Percentiles rank a stretch among this genome's conserved stretches.
These are phyloP conservation scores for Mus spicilegus DNA, from an alignment of 2,113 vertebrate genomes.

Conservation along the genomic window DNA sequence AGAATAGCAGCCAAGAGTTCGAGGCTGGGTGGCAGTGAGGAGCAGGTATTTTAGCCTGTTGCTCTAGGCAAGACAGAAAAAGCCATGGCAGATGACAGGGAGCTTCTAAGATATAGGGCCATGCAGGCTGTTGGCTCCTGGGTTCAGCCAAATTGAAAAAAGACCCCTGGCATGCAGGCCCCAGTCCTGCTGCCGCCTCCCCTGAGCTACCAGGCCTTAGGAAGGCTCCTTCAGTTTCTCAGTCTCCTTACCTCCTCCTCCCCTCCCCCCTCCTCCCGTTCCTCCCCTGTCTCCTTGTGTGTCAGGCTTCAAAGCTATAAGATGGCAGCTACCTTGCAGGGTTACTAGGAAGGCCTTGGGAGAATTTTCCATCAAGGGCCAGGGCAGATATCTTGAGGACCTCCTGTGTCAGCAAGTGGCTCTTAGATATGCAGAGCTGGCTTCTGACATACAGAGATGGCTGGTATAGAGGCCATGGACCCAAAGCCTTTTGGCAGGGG, in stretches of 20 bases:
- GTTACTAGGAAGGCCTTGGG: neutral
- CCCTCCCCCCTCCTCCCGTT: neutral
- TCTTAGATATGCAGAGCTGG: neutral
- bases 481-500: neutral
- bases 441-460: neutral
- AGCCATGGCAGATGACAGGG: neutral
- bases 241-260: neutral
- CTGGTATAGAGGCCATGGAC: neutral
- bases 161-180: accelerated
- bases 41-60: neutral
- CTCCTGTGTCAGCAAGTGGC: neutral
- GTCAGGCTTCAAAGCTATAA: too few relatives aligned
- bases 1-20: neutral
- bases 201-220: neutral
- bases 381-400: neutral
- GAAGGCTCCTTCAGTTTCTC: neutral
- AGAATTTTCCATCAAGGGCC: neutral
- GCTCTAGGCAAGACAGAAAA: neutral
- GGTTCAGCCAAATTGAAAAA: neutral
- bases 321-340: neutral
- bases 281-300: neutral
- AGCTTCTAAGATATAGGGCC: neutral
- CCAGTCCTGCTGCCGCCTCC: neutral
- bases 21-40: neutral
- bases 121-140: too few relatives aligned